A percentile compares a stretch with the other conserved stretches of the same genome.
Evolutionary conservation across 2,797 vertebrate species (phyloP).

Genomic region (Loris lydekkerianus): DNA sequence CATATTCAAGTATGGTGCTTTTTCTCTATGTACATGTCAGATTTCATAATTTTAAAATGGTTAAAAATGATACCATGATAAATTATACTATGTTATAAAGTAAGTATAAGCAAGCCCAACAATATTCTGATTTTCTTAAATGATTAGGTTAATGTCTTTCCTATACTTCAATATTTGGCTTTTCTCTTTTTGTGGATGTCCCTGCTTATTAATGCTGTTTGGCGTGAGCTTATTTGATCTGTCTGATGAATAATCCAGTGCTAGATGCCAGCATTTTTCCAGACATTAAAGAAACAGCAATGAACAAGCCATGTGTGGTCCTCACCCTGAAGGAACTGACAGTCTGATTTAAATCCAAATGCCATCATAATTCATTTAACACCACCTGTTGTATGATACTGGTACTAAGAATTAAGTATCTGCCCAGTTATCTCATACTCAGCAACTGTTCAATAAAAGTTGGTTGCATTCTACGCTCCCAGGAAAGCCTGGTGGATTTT

Average conservation of each 20-base stretch:
- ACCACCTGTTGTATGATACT: background rate
- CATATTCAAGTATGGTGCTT: background rate
- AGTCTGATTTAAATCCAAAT: background rate
- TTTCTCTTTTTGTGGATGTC: background rate
- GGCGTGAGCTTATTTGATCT: background rate
- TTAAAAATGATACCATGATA: background rate
- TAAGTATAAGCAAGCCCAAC: background rate
- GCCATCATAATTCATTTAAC: background rate
- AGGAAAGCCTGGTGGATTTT: conserved; percentile 5
- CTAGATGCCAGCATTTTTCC: background rate
- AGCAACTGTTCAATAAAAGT: background rate
- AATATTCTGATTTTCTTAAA: background rate
- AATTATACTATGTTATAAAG: background rate
- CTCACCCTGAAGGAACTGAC: background rate
- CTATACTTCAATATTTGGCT: background rate
- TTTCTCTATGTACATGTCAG: background rate
- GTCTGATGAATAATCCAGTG: background rate
- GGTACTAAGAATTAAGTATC: conserved; percentile 5
- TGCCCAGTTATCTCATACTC: background rate
- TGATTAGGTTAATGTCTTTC: background rate
- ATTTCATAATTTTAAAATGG: conserved; percentile 12
- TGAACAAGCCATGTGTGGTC: background rate
- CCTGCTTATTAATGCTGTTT: background rate
- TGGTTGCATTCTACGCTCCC: background rate
- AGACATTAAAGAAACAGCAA: background rate